Evolutionary conservation across 2,113 vertebrate genomes (phyloP).

Genomic region (Tachuris rubrigastra): DNA sequence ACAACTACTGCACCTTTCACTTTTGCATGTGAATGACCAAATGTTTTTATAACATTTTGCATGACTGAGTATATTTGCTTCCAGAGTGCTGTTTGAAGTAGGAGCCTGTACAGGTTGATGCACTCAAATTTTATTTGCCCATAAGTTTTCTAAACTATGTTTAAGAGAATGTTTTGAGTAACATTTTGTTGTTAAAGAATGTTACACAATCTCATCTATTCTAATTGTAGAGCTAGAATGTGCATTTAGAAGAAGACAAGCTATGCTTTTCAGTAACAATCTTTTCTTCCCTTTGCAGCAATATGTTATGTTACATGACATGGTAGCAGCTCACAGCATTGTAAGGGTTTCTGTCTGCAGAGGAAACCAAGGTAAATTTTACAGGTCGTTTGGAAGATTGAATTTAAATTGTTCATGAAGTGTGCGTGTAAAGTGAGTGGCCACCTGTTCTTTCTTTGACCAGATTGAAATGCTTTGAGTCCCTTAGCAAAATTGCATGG

Average conservation of each 20-base stretch:
- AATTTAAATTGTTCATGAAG: background rate
- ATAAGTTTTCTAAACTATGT: background rate
- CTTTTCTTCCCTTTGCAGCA: slow-evolving; percentile 78
- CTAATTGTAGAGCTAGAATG: background rate
- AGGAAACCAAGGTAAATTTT: slow-evolving; percentile 83
- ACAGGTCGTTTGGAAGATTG: background rate
- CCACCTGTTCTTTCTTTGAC: background rate
- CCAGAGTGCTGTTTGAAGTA: background rate
- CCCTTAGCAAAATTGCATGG: background rate
- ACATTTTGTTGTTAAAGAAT: background rate
- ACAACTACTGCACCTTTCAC: background rate
- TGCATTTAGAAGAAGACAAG: background rate
- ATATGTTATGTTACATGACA: slow-evolving; percentile 96
- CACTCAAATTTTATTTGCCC: background rate
- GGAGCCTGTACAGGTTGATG: background rate
- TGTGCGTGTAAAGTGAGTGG: background rate
- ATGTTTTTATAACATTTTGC: background rate
- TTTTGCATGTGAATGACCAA: background rate
- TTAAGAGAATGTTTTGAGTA: background rate
- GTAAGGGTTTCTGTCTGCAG: slow-evolving; percentile 93
- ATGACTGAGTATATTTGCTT: background rate
- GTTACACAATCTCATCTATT: background rate
- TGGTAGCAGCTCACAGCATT: slow-evolving; percentile 96
- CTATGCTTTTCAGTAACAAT: background rate
- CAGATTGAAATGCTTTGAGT: background rate